phyloP scores from a whole-genome alignment of 1,140 invertebrate genomes.

The Colletes gigas region DNA sequence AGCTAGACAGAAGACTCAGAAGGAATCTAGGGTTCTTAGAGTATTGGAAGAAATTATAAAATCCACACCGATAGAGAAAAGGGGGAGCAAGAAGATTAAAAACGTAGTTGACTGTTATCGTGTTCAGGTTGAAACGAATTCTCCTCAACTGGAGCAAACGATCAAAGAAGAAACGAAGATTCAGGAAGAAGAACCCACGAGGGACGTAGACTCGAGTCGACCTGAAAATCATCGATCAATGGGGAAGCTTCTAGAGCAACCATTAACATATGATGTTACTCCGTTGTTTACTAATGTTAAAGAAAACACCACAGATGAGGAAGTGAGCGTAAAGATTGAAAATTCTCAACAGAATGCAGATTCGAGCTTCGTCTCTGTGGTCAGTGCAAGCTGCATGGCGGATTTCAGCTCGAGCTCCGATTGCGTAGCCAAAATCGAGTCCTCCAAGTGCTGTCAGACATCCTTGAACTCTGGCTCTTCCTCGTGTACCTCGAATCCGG shows the following conservation, averaged over 20 bases:
- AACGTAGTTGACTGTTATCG: not conserved
- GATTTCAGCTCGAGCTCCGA: not conserved
- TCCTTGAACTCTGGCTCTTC: not conserved
- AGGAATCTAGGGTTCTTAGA: not conserved
- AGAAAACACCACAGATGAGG: not conserved
- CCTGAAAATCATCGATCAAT: not conserved
- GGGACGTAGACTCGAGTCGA: not conserved
- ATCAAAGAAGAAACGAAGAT: not conserved
- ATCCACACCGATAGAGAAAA: too few relatives aligned
- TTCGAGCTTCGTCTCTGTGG: not conserved
- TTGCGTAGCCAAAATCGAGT: not conserved
- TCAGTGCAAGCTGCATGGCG: not conserved
- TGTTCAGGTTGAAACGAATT: not conserved
- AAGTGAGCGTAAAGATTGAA: not conserved
- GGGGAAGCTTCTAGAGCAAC: not conserved
- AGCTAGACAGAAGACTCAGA: not conserved
- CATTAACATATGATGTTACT: not conserved
- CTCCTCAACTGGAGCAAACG: not conserved
- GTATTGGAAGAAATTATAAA: not conserved
- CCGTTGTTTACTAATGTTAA: too few relatives aligned
- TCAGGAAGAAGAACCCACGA: constrained; percentile 19
- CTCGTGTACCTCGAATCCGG: not conserved
- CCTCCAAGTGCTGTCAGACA: constrained; percentile 10
- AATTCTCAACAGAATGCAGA: not conserved
- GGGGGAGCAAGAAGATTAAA: not conserved